phyloP scores from a whole-genome alignment of 2,113 vertebrate genomes.

The Podocnemis expansa region DNA sequence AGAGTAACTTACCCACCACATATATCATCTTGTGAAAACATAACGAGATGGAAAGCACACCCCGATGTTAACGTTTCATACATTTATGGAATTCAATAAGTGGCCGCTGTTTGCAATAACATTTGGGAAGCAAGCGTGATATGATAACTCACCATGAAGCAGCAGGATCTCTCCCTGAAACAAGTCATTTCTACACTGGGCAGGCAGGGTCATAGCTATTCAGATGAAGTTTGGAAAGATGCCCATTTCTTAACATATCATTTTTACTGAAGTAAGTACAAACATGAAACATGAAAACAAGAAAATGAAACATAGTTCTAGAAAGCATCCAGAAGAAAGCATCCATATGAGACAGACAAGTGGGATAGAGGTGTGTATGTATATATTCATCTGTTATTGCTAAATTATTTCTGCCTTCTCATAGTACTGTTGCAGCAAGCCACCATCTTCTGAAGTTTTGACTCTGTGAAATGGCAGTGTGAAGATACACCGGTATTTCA shows the following conservation, averaged over 20 bases:
- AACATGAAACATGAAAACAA: too few species aligned
- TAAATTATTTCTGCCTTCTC: background rate
- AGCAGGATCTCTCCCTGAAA: background rate
- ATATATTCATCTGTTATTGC: background rate
- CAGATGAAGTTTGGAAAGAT: background rate
- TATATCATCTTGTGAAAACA: background rate
- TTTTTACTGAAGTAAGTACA: background rate
- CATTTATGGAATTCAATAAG: background rate
- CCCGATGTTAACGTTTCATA: background rate
- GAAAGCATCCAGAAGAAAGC: background rate
- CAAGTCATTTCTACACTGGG: background rate
- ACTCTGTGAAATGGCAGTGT: slow-evolving; percentile 31
- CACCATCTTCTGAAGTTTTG: slow-evolving; percentile 32
- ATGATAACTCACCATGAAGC: background rate
- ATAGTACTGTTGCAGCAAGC: background rate
- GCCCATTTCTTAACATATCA: background rate
- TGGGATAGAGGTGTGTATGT: background rate
- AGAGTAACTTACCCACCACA: background rate
- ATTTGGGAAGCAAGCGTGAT: rapidly evolving
- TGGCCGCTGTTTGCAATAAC: background rate
- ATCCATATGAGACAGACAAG: background rate
- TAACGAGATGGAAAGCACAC: background rate
- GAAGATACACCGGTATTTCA: slow-evolving; percentile 38
- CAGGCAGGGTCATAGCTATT: background rate
- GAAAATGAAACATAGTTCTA: background rate